Percentiles rank a stretch among this genome's conserved stretches.
Evolutionary conservation across 2,113 vertebrate species (phyloP).

Genomic region (Coracopsis vasa): DNA sequence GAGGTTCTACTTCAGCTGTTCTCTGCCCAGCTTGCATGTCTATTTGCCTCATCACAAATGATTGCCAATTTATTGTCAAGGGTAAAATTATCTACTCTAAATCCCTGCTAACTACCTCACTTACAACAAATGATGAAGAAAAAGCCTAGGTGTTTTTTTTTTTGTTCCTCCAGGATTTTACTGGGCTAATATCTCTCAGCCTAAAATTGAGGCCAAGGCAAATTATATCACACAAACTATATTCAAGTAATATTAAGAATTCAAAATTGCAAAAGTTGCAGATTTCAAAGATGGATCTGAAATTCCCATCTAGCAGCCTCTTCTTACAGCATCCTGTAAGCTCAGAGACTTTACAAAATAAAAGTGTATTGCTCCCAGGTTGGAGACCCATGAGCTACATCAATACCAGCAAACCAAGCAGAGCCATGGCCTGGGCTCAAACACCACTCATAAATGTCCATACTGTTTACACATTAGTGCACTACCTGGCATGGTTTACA

Average conservation of each 20-base stretch:
- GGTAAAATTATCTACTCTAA: conserved; percentile 55
- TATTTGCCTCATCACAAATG: conserved; percentile 60
- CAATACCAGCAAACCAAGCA: background rate
- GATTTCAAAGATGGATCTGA: background rate
- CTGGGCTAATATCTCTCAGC: background rate
- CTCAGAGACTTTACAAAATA: background rate
- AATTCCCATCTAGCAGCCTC: background rate
- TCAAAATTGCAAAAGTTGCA: background rate
- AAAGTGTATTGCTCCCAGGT: background rate
- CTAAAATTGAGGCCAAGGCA: conserved; percentile 5
- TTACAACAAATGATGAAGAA: conserved; percentile 25
- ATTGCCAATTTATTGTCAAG: conserved; percentile 63
- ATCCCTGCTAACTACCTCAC: conserved; percentile 60
- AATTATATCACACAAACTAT: conserved; percentile 15
- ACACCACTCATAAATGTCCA: background rate
- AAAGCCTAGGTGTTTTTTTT: background rate
- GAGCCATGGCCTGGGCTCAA: background rate
- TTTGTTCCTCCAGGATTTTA: background rate
- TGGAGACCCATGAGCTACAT: background rate
- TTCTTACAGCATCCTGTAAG: background rate
- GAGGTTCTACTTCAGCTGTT: conserved; percentile 60
- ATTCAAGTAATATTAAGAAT: background rate
- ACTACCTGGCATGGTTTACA: background rate
- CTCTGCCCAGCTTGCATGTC: conserved; percentile 45
- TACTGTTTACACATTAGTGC: rapidly evolving